A percentile compares a stretch with the other conserved stretches of the same genome.
Evolutionary conservation across 1,140 invertebrate genomes (phyloP).

Genomic region (Aphidius ervi): DNA sequence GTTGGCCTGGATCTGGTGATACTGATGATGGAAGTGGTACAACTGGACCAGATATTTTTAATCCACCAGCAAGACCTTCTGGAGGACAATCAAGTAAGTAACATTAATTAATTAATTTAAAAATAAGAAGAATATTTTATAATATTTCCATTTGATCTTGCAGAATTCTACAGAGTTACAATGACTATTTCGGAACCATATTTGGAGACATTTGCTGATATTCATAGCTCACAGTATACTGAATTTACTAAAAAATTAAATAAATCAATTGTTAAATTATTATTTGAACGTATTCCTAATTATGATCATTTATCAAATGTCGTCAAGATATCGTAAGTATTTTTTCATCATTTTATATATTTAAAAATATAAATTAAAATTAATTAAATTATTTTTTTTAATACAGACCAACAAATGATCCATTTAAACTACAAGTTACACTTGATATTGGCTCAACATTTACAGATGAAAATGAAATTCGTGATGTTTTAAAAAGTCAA

Average conservation of each 20-base stretch:
- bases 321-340: constrained; percentile 46
- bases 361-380: not conserved
- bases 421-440: constrained; percentile 41
- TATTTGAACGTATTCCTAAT: constrained; percentile 34
- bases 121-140: constrained; percentile 9
- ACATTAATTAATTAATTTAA: not conserved
- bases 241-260: constrained; percentile 39
- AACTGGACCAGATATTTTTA: not conserved
- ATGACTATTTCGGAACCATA: constrained; percentile 44
- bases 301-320: constrained; percentile 38
- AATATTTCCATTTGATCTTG: constrained; percentile 18
- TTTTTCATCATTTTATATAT: not conserved
- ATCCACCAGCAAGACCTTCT: not conserved
- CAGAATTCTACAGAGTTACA: constrained; percentile 44
- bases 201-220: constrained; percentile 34
- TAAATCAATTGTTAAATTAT: constrained; percentile 36
- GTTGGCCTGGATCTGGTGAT: constrained; percentile 38
- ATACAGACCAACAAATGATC: constrained; percentile 37
- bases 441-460: constrained; percentile 45
- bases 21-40: constrained; percentile 39
- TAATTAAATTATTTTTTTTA: not conserved
- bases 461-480: constrained; percentile 36
- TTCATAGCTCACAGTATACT: constrained; percentile 37
- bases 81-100: constrained; percentile 28
- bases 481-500: constrained; percentile 36